Evolutionary conservation across 2,797 vertebrate genomes (phyloP).

Genomic region (Rousettus madagascariensis): DNA sequence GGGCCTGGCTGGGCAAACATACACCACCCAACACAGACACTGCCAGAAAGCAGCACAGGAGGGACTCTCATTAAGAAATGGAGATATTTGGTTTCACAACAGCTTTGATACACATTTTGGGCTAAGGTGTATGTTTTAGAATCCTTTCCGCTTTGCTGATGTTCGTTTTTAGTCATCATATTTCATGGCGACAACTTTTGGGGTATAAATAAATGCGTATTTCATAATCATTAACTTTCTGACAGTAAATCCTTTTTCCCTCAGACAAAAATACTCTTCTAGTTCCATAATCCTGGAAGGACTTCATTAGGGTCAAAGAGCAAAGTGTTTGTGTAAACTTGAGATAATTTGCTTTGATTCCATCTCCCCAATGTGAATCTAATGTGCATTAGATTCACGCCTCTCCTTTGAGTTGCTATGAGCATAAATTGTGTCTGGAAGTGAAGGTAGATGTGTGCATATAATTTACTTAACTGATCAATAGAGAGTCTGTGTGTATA

Average conservation of each 20-base stretch:
- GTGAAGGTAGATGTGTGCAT: not conserved
- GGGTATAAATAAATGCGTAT: conserved; percentile 1
- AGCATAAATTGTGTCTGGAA: not conserved
- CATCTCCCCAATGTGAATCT: not conserved
- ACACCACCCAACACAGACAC: not conserved
- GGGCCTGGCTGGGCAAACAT: not conserved
- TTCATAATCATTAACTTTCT: conserved; percentile 57
- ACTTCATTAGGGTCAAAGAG: conserved; percentile 1
- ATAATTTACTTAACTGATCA: not conserved
- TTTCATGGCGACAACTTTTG: conserved; percentile 29
- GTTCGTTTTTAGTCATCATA: conserved; percentile 3
- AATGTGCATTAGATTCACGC: not conserved
- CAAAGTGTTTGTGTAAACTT: not conserved
- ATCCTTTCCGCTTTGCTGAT: not conserved
- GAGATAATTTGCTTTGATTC: not conserved
- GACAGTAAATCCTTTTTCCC: conserved; percentile 10
- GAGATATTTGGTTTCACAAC: not conserved
- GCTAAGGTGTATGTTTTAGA: not conserved
- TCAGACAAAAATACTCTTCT: not conserved
- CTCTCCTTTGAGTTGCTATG: not conserved
- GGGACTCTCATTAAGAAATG: not conserved
- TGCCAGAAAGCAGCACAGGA: not conserved
- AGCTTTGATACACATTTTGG: not conserved
- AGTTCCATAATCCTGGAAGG: not conserved
- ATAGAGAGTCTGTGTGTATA: not conserved